Base-by-base conservation (phyloP, 2,888 invertebrate genomes). In the Linnaemya tessellans region DNA sequence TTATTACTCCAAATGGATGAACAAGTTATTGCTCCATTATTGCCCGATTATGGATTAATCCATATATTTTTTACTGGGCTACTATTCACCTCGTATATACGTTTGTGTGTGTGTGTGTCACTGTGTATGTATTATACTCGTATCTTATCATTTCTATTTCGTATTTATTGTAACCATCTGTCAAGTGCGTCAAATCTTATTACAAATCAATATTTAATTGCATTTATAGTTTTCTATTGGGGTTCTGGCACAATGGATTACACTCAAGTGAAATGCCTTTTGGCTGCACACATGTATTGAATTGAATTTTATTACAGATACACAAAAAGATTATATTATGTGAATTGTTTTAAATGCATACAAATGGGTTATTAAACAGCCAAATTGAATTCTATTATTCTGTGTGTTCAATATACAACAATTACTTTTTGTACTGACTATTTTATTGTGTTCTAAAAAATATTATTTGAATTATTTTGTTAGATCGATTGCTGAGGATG, bases 161-260 rank as follows among this genome's bases (percentile, higher is more conserved):
- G 49, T 65, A 58, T 38, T 25, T 58, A 38, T 58, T 67, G 38
- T 77, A 80, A 54, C 65, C 75, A 84, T 84, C 84, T 84, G 75
- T 71, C 84, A 80, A 77, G 65, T 54, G 70, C 64, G 62, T 84
- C 84, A 75, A 80, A 80, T 84, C 38, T 75, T 80, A 80, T 80
- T 67, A 77, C 75, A 80, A 80, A 80, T 84, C 84, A 80, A 80
- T 84, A 84, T 80, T 84, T 80, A 84, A 80, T 84, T 84, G 77
- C 77, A 80, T 80, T 67, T 77, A 65, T 82, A 75, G 49, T 77
- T 74, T 81, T 62, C 58, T 30, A 65, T 80, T n/a, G 22, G 22
- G 64, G n/a, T 11, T 35, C 49, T 3, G 11, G 5, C 35, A 22
- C 20, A 25, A 18, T 22, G 7, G 5, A 5, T 13, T 7, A 22